Conservation (phyloP, 2,113 vertebrate species). For the Cryptoleucopteryx plumbea region DNA sequence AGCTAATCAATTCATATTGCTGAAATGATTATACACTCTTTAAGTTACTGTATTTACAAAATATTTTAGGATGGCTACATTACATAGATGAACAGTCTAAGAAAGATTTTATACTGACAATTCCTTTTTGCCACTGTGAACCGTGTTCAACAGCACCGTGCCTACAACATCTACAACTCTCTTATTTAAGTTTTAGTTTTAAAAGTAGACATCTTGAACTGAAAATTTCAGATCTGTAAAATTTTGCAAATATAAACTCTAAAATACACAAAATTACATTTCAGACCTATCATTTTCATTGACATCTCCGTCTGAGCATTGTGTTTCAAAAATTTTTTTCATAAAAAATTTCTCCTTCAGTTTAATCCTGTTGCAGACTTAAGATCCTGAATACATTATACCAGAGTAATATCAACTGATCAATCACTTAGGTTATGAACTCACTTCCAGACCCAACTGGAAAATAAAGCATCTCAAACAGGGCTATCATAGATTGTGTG, state of each 20-base stretch:
- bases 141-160: not conserved
- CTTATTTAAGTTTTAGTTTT: not conserved
- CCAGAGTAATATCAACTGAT: not conserved
- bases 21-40: not conserved
- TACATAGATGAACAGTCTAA: not conserved
- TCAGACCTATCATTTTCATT: not conserved
- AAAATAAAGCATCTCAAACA: not conserved
- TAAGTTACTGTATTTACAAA: not conserved
- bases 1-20: not conserved
- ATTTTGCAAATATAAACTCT: not conserved
- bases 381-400: not conserved
- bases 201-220: not conserved
- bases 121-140: not conserved
- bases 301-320: not conserved
- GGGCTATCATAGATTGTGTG: not conserved
- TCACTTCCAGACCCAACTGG: not conserved
- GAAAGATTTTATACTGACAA: not conserved
- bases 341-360: not conserved
- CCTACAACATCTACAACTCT: not conserved
- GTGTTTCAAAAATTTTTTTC: not conserved
- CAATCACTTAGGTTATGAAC: not conserved
- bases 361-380: not conserved
- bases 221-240: not conserved
- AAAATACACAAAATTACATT: not conserved
- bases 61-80: not conserved